A percentile compares a stretch with the other conserved stretches of the same genome.
These are phyloP conservation scores for Eustalomyia histrio DNA, from an alignment of 2,888 invertebrate genomes.

Conservation along the genomic window DNA sequence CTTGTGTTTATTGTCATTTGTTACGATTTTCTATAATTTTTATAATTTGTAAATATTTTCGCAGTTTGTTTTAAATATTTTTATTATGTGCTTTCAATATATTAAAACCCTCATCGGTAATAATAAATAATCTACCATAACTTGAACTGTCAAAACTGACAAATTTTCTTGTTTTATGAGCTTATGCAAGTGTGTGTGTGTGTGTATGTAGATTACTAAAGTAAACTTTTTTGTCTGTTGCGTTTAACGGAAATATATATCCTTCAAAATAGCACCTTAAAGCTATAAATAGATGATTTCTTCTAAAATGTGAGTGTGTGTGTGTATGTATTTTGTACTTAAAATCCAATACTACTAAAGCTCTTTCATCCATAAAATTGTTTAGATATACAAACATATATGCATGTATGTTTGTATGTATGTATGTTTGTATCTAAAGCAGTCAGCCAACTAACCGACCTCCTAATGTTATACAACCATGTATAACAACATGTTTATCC, in stretches of 20 bases:
- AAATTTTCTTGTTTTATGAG: conserved; percentile 58
- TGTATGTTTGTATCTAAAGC: background rate
- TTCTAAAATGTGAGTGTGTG: background rate
- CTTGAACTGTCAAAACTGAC: conserved; percentile 63
- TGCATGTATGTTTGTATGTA: background rate
- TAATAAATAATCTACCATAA: conserved; percentile 61
- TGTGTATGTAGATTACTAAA: background rate
- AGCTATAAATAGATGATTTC: conserved; percentile 38
- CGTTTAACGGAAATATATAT: conserved; percentile 57
- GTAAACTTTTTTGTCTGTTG: conserved; percentile 6
- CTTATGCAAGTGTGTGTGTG: conserved; percentile 4
- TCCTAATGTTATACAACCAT: conserved; percentile 27
- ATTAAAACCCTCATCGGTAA: conserved; percentile 4
- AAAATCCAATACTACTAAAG: conserved; percentile 15
- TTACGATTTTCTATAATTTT: no score
- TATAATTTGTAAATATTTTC: no score
- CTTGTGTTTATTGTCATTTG: no score
- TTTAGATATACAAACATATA: conserved; percentile 17
- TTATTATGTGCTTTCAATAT: no score
- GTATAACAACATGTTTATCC: conserved; percentile 24
- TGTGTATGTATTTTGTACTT: background rate
- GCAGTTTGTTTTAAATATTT: no score
- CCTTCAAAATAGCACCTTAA: conserved; percentile 54
- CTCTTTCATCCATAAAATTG: conserved; percentile 37
- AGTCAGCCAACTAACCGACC: conserved; percentile 14